Evolutionary conservation across 2,888 invertebrate species (phyloP).

Genomic region (Drosophila subquinaria): DNA sequence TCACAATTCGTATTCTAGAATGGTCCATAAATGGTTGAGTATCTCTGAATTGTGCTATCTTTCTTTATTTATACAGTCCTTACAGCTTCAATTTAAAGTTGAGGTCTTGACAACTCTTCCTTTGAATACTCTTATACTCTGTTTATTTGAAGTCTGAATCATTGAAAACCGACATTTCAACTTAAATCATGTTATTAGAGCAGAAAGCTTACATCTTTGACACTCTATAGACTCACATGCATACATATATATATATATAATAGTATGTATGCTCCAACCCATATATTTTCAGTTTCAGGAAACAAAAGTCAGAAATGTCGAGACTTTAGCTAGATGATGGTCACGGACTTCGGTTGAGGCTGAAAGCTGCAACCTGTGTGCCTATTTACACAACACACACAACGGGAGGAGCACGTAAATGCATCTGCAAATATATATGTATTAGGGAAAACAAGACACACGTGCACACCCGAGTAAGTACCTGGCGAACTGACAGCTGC

Average conservation of each 20-base stretch:
- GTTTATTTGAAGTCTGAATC: not conserved
- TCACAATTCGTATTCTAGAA: slow-evolving; percentile 13
- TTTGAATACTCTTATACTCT: not conserved
- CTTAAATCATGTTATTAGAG: slow-evolving; percentile 35
- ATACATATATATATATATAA: not conserved
- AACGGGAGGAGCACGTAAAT: slow-evolving; percentile 62
- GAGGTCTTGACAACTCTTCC: not conserved
- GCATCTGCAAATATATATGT: slow-evolving; percentile 65
- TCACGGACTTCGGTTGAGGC: slow-evolving; percentile 46
- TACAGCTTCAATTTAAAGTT: not conserved
- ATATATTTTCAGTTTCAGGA: slow-evolving; percentile 47
- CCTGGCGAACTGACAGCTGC: slow-evolving; percentile 65
- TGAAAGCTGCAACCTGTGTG: slow-evolving; percentile 44
- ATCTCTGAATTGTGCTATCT: not conserved
- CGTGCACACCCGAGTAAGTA: slow-evolving; percentile 33
- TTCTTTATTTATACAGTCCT: not conserved
- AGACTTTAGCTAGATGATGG: slow-evolving; percentile 45
- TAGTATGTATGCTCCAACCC: slow-evolving; percentile 21
- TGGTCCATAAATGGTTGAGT: not conserved
- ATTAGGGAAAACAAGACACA: slow-evolving; percentile 18
- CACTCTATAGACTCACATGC: not conserved
- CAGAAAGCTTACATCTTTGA: slow-evolving; percentile 27
- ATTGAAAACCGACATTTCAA: slow-evolving; percentile 1
- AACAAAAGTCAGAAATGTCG: slow-evolving; percentile 57
- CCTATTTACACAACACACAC: slow-evolving; percentile 64